Evolutionary conservation across 2,888 invertebrate genomes (phyloP).

Genomic region (Cylindroiulus punctatus): DNA sequence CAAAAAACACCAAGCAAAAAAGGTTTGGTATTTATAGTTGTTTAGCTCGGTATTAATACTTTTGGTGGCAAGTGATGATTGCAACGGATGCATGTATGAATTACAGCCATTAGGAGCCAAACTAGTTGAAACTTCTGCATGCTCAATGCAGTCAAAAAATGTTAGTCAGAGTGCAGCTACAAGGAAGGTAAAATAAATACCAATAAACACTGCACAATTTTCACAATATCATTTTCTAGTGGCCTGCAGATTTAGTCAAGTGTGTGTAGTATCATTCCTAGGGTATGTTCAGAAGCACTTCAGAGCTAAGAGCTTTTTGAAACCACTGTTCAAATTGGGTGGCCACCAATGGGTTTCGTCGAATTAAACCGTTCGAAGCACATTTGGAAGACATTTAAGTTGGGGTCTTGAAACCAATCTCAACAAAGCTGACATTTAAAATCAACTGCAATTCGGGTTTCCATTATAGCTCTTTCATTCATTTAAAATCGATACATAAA

Average conservation of each 20-base stretch:
- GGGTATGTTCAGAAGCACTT: background rate
- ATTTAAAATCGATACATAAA: slow-evolving; percentile 43
- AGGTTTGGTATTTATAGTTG: too few relatives aligned
- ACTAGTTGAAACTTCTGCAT: background rate
- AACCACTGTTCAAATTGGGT: background rate
- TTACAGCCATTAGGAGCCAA: background rate
- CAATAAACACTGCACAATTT: background rate
- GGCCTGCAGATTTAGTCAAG: background rate
- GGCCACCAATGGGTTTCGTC: background rate
- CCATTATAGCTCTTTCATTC: slow-evolving; percentile 32
- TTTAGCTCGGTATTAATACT: background rate
- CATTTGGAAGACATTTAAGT: slow-evolving; percentile 45
- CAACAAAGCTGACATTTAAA: slow-evolving; percentile 40
- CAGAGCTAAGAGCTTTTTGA: background rate
- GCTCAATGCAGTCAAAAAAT: background rate
- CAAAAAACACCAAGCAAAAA: background rate
- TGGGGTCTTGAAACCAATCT: slow-evolving; percentile 43
- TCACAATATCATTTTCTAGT: too few relatives aligned
- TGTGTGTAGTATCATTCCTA: background rate
- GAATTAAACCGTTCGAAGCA: slow-evolving; percentile 31
- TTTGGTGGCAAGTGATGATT: background rate
- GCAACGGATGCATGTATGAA: background rate
- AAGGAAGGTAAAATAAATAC: background rate
- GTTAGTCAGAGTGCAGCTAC: background rate
- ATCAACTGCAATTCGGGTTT: slow-evolving; percentile 35